Percentiles rank a stretch among this genome's conserved stretches.
These are phyloP conservation scores for Gambelia wislizenii DNA, from an alignment of 2,797 vertebrate species.

Conservation along the genomic window DNA sequence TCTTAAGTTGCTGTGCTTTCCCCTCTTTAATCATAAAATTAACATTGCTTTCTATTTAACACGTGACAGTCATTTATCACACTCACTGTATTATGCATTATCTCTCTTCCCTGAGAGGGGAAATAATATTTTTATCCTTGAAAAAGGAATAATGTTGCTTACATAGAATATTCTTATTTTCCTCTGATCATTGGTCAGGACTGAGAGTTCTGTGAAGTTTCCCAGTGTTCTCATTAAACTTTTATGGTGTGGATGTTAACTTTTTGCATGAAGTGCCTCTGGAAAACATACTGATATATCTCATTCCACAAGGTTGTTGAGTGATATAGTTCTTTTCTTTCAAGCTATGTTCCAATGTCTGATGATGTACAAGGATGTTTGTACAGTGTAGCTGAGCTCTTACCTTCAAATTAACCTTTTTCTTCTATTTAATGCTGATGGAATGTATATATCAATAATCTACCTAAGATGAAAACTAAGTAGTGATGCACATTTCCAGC, in stretches of 20 bases:
- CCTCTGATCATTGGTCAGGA: neutral
- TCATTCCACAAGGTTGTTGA: slow-evolving; percentile 28
- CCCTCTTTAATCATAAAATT: slow-evolving; percentile 44
- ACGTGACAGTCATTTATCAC: slow-evolving; percentile 35
- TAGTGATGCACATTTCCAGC: slow-evolving; percentile 4
- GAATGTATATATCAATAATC: neutral
- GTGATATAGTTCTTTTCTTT: slow-evolving; percentile 15
- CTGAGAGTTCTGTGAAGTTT: slow-evolving; percentile 27
- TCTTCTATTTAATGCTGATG: slow-evolving; percentile 6
- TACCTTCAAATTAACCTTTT: slow-evolving; percentile 8
- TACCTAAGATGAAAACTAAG: slow-evolving; percentile 31
- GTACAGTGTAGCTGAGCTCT: neutral
- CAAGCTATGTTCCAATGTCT: slow-evolving; percentile 22
- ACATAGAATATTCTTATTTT: slow-evolving; percentile 12
- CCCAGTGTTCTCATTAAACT: neutral
- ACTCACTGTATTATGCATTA: slow-evolving; percentile 28
- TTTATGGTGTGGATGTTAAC: slow-evolving; percentile 17
- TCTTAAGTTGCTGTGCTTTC: neutral
- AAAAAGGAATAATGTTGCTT: slow-evolving; percentile 11
- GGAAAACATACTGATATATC: neutral
- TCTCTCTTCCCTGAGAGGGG: neutral
- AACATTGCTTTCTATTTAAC: slow-evolving; percentile 43
- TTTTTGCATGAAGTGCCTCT: neutral
- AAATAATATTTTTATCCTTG: slow-evolving; percentile 27
- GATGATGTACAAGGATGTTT: slow-evolving; percentile 2